Evolutionary conservation across 2,113 vertebrate species (phyloP), one percentile per base, ranked within the genome.

Genomic region (Odocoileus hemionus): DNA sequence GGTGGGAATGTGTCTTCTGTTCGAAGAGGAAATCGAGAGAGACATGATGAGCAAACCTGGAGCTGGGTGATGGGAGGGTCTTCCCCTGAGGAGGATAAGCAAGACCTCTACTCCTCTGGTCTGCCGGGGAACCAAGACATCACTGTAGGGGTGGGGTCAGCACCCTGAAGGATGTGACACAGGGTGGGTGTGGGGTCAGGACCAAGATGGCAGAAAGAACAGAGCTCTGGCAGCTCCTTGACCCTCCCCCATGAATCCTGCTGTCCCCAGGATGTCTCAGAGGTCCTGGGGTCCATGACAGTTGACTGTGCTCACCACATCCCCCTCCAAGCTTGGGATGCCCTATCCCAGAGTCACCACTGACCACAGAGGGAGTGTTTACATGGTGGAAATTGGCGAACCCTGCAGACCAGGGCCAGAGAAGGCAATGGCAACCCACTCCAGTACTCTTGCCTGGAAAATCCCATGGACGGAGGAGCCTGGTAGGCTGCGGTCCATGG

Each of bases 21-120:
- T 3, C 2, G 8, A n/a, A 0, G 13, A 70, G 55, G 21, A 16
- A 36, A 19, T 15, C 10, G 70, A 47, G 50, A 39, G 17, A 3
- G 47, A 21, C 45, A 17, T 3, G 0, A 4, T 3, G 21, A 7
- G 10, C 4, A 7, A 30, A 12, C 0, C 0, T 0, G 0, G 25
- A 6, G 28, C 25, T 0, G 0, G 33, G 3, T 4, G 13, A 33
- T 2, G 3, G 36, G 14, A 15, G 0, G 5, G 23, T 25, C 33
- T 16, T 36, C 83, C 39, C 57, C 25, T 1, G 10, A 26, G 1
- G 3, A 11, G 78, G 25, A n/a, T 3, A 1, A 45, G 36, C 17
- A 2, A 19, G 11, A 11, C 21, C 10, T 23, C 64, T 25, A 16
- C 25, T 36, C 33, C 36, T 50, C 28, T 9, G 26, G 16, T 25